Evolutionary conservation across 1,140 invertebrate species (phyloP).

Genomic region (Agraylea sexmaculata): DNA sequence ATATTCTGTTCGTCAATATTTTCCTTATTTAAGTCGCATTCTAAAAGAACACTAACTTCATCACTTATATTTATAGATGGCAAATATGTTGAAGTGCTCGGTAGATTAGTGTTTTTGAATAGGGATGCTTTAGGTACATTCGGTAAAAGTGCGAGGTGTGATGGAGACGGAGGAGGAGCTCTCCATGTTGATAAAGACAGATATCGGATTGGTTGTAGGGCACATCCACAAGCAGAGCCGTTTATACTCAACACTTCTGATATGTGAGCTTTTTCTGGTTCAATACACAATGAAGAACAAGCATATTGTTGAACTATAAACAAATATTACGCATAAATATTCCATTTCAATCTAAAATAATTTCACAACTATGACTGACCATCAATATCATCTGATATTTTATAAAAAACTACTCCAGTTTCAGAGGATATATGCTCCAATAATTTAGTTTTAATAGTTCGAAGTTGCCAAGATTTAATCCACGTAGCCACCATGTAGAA

Average conservation of each 20-base stretch:
- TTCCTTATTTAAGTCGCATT: constrained; percentile 17
- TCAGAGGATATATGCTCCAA: constrained; percentile 18
- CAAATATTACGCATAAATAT: background rate
- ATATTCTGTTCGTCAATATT: constrained; percentile 17
- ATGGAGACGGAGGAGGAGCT: constrained; percentile 17
- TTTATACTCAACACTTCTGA: constrained; percentile 15
- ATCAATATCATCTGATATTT: constrained; percentile 18
- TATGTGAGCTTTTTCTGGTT: constrained; percentile 18
- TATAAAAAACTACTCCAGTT: constrained; percentile 19
- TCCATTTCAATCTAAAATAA: background rate
- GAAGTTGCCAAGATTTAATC: constrained; percentile 20
- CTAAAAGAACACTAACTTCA: constrained; percentile 15
- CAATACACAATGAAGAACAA: constrained; percentile 15
- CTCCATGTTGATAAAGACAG: constrained; percentile 15
- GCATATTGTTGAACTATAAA: constrained; percentile 4
- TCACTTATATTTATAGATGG: background rate
- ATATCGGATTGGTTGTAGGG: constrained; percentile 13
- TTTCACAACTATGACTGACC: constrained; percentile 6
- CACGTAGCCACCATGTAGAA: constrained; percentile 20
- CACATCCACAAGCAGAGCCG: constrained; percentile 14
- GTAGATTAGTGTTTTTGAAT: background rate
- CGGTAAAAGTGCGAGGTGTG: constrained; percentile 14
- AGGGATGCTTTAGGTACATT: constrained; percentile 9
- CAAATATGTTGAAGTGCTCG: constrained; percentile 8
- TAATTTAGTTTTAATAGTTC: constrained; percentile 18